phyloP scores from a whole-genome alignment of 2,797 vertebrate species.

The Euthynnus affinis region DNA sequence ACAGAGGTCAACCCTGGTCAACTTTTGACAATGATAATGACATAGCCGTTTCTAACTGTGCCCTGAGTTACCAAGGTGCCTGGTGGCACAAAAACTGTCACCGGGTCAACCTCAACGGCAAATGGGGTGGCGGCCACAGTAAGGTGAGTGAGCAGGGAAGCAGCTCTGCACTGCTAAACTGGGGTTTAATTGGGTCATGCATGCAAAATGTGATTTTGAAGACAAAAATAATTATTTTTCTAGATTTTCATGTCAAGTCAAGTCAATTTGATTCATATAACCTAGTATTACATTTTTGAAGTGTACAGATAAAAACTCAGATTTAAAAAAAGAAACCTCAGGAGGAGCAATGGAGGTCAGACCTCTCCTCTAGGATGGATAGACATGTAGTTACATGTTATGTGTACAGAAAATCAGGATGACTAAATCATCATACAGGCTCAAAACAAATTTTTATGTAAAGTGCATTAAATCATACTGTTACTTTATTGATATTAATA shows the following conservation, averaged over 20 bases:
- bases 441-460: neutral
- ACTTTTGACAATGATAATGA: slow-evolving; percentile 91
- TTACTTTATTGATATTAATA: neutral
- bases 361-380: no score
- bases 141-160: slow-evolving; percentile 82
- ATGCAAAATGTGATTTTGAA: neutral
- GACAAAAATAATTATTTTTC: neutral
- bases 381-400: no score
- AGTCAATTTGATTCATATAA: no score
- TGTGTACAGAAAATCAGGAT: no score
- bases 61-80: slow-evolving; percentile 87
- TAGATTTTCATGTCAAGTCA: neutral
- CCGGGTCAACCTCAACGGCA: slow-evolving; percentile 90
- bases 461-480: neutral
- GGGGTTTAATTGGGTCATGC: neutral
- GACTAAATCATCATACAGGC: neutral
- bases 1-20: slow-evolving; percentile 90
- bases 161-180: neutral
- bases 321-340: no score
- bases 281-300: no score
- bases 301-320: no score
- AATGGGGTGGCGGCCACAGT: slow-evolving; percentile 90
- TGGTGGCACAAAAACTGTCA: slow-evolving; percentile 97
- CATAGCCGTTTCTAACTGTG: slow-evolving; percentile 92
- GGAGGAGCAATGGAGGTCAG: no score